Conservation (phyloP, 2,888 invertebrate species). For the Timema cristinae region DNA sequence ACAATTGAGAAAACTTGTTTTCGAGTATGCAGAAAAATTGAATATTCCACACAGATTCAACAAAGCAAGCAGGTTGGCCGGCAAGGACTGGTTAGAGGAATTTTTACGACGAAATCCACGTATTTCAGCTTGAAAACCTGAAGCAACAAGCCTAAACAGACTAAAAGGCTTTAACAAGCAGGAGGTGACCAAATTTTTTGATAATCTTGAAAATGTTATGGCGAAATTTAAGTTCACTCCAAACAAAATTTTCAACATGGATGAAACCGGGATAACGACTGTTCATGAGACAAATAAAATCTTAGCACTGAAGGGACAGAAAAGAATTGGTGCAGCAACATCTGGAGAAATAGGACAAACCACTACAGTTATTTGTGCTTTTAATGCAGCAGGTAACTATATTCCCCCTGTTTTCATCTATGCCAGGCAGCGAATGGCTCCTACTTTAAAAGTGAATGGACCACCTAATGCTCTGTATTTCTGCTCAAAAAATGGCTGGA, state of each 20-base stretch:
- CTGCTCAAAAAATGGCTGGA: background rate
- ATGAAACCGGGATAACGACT: slow-evolving; percentile 37
- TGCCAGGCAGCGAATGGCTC: background rate
- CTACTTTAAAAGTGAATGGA: too few species aligned
- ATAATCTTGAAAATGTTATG: slow-evolving; percentile 15
- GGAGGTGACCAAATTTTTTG: slow-evolving; percentile 6
- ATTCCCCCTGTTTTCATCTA: slow-evolving; percentile 13
- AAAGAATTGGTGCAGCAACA: slow-evolving; percentile 32
- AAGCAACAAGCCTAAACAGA: too few species aligned
- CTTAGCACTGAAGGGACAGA: slow-evolving; percentile 32
- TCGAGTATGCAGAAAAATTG: too few species aligned
- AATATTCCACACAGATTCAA: too few species aligned
- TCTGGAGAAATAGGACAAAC: slow-evolving; percentile 33
- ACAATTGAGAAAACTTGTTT: too few species aligned
- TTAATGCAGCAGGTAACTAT: slow-evolving; percentile 16
- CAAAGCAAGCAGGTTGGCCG: too few species aligned
- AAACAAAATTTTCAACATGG: slow-evolving; percentile 33
- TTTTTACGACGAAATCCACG: too few species aligned
- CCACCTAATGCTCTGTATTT: too few species aligned
- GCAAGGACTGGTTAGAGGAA: too few species aligned
- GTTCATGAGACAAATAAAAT: slow-evolving; percentile 34
- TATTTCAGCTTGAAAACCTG: too few species aligned
- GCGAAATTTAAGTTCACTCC: slow-evolving; percentile 17
- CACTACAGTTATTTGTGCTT: slow-evolving; percentile 22
- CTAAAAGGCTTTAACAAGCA: too few species aligned